Percentiles rank a stretch among this genome's conserved stretches.
These are phyloP conservation scores for Protula sp. DNA, from an alignment of 2,888 invertebrate species.

Conservation along the genomic window DNA sequence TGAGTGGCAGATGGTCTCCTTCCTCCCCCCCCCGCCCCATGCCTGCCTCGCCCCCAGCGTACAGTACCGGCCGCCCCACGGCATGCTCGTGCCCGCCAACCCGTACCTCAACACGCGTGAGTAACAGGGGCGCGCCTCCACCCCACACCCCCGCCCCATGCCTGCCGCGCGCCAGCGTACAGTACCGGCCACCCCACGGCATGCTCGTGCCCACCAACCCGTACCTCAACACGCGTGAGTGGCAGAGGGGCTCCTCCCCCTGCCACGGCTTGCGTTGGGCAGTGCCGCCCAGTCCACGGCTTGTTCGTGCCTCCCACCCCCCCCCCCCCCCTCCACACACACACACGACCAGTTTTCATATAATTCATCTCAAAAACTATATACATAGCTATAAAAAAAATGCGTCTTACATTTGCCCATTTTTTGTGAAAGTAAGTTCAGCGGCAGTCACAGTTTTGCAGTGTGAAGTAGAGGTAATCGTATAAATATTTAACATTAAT, in stretches of 20 bases:
- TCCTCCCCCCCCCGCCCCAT: too few species aligned
- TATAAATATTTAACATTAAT: too few species aligned
- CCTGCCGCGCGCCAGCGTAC: conserved; percentile 17
- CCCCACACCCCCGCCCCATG: too few species aligned
- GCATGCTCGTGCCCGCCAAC: conserved; percentile 84
- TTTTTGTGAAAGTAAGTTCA: background rate
- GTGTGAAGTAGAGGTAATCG: too few species aligned
- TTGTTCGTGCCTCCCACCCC: conserved; percentile 89
- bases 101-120: conserved; percentile 78
- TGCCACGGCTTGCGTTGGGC: conserved; percentile 26
- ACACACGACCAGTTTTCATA: too few species aligned
- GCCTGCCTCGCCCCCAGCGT: conserved; percentile 17
- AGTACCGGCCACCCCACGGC: conserved; percentile 61
- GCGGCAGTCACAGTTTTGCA: too few species aligned
- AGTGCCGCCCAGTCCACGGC: conserved; percentile 61
- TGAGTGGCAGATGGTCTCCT: conserved; percentile 34
- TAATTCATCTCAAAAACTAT: too few species aligned
- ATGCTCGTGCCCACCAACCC: conserved; percentile 89
- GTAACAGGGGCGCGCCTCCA: too few species aligned
- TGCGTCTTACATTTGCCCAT: too few species aligned
- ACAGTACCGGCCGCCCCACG: conserved; percentile 58
- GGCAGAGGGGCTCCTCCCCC: too few species aligned
- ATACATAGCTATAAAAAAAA: too few species aligned
- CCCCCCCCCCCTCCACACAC: too few species aligned
- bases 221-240: conserved; percentile 71